A percentile compares a stretch with the other conserved stretches of the same genome.
These are phyloP conservation scores for Drosophila phalerata DNA, from an alignment of 2,888 invertebrate genomes.

Conservation along the genomic window DNA sequence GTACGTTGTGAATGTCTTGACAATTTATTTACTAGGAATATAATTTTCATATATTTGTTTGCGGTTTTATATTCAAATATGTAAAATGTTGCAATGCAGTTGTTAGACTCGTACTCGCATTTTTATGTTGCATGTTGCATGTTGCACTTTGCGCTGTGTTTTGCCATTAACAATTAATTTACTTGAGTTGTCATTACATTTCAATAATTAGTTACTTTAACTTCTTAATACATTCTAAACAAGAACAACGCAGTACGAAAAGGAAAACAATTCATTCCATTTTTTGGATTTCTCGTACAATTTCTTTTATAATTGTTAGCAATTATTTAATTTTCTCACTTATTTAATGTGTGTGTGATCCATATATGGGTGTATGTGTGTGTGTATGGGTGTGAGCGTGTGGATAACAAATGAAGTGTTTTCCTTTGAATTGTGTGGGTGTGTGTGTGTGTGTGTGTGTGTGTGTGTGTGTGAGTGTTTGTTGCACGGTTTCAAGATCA, in stretches of 20 bases:
- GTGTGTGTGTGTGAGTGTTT: not conserved
- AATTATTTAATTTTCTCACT: slow-evolving; percentile 16
- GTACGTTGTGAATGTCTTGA: slow-evolving; percentile 43
- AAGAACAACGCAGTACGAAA: slow-evolving; percentile 77
- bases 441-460: not conserved
- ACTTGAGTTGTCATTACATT: slow-evolving; percentile 34
- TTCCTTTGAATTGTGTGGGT: slow-evolving; percentile 2
- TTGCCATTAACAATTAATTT: slow-evolving; percentile 28
- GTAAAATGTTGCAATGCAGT: slow-evolving; percentile 27
- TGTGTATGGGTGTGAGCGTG: slow-evolving; percentile 15
- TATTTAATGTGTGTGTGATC: slow-evolving; percentile 2
- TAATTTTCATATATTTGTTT: slow-evolving; percentile 30
- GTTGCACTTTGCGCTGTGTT: slow-evolving; percentile 19
- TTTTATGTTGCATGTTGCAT: slow-evolving; percentile 7
- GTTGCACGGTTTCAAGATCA: slow-evolving; percentile 20
- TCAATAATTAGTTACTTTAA: slow-evolving; percentile 22
- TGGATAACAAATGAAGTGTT: slow-evolving; percentile 10
- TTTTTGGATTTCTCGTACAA: slow-evolving; percentile 8
- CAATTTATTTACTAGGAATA: slow-evolving; percentile 72
- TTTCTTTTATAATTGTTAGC: slow-evolving; percentile 17
- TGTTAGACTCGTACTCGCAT: slow-evolving; percentile 10
- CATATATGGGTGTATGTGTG: slow-evolving; percentile 6
- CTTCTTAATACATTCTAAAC: slow-evolving; percentile 73
- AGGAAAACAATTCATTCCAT: slow-evolving; percentile 18
- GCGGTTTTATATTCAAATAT: slow-evolving; percentile 23